These are phyloP conservation scores for Hypothenemus hampei DNA, from an alignment of 1,140 invertebrate genomes.

Conservation along the genomic window DNA sequence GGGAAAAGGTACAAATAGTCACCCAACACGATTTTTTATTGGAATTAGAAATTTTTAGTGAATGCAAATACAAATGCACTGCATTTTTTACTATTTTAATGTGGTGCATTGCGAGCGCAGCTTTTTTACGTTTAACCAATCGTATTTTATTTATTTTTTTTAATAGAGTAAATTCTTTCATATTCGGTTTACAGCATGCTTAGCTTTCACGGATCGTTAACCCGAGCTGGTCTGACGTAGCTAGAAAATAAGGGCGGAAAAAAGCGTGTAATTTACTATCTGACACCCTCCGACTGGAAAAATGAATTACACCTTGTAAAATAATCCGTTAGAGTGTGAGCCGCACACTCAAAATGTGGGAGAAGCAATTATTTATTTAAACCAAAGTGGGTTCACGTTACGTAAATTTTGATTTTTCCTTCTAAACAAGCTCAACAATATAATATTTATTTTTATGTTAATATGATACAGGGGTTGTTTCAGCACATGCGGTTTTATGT, in stretches of 20 bases:
- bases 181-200: not conserved
- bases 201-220: not conserved
- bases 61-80: not conserved
- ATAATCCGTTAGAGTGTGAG: constrained; percentile 13
- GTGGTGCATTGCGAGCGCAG: too few relatives aligned
- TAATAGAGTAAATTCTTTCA: not conserved
- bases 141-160: not conserved
- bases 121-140: too few relatives aligned
- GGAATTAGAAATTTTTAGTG: not conserved
- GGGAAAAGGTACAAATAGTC: constrained; percentile 3
- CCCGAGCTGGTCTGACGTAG: not conserved
- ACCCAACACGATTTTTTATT: not conserved
- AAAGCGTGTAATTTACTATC: constrained; percentile 12
- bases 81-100: too few relatives aligned
- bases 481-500: too few relatives aligned
- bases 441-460: too few relatives aligned
- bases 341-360: constrained; percentile 2
- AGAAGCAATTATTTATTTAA: constrained; percentile 12
- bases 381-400: too few relatives aligned
- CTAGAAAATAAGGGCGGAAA: constrained; percentile 1
- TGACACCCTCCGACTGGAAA: constrained; percentile 4
- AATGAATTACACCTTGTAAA: constrained; percentile 12
- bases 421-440: too few relatives aligned
- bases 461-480: too few relatives aligned
- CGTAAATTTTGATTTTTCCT: too few relatives aligned